These are phyloP conservation scores for Eupithecia inturbata DNA, from an alignment of 2,888 invertebrate species.

Conservation along the genomic window DNA sequence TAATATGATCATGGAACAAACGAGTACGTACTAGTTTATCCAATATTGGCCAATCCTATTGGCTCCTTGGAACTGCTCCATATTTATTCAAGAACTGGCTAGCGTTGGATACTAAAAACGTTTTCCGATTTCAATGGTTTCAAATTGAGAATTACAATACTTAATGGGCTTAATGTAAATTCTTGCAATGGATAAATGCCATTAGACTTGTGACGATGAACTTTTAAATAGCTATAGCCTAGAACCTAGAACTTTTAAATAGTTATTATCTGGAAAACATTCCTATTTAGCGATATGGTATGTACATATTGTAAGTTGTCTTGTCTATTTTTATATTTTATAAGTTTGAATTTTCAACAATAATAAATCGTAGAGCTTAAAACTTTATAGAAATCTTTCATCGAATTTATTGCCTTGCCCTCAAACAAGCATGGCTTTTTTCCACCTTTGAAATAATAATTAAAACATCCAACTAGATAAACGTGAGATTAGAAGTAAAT, in stretches of 20 bases:
- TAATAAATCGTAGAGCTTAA: too few relatives aligned
- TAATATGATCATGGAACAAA: background rate
- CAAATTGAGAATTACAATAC: constrained; percentile 57
- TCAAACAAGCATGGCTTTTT: background rate
- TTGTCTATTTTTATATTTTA: background rate
- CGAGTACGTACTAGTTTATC: background rate
- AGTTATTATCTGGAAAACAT: too few relatives aligned
- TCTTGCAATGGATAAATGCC: constrained; percentile 11
- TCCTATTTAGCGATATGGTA: background rate
- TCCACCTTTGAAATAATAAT: background rate
- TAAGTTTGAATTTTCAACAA: background rate
- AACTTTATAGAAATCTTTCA: background rate
- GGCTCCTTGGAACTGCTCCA: constrained; percentile 46
- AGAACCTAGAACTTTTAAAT: too few relatives aligned
- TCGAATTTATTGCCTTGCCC: too few relatives aligned
- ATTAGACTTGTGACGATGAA: constrained; percentile 5
- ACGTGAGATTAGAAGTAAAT: background rate
- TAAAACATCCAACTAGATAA: background rate
- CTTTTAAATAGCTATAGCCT: too few relatives aligned
- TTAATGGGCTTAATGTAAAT: background rate
- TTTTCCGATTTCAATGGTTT: constrained; percentile 49
- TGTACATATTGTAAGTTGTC: background rate
- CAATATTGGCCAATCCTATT: constrained; percentile 14
- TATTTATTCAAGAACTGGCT: constrained; percentile 31
- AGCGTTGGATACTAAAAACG: constrained; percentile 45